A percentile compares a stretch with the other conserved stretches of the same genome.
These are phyloP conservation scores for Ceratoteleas bidentatus DNA, from an alignment of 1,140 invertebrate species.

Conservation along the genomic window DNA sequence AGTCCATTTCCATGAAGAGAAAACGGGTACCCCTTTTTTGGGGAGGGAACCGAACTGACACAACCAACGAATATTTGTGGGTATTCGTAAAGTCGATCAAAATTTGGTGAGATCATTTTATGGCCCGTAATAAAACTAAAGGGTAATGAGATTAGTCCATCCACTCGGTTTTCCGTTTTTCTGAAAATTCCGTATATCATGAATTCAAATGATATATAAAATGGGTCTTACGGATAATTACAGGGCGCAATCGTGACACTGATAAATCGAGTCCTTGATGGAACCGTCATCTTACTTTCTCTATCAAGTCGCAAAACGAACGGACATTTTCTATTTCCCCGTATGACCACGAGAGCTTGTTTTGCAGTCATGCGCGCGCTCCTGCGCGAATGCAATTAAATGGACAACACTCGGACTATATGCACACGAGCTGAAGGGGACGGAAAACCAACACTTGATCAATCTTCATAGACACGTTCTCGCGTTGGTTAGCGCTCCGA, in stretches of 20 bases:
- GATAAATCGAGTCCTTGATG: conserved; percentile 56
- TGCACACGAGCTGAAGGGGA: conserved; percentile 57
- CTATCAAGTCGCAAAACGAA: conserved; percentile 52
- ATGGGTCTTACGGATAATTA: conserved; percentile 37
- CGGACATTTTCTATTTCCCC: conserved; percentile 51
- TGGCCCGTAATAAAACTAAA: no score
- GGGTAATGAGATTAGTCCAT: no score
- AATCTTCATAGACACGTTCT: conserved; percentile 59
- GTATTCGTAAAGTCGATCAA: no score
- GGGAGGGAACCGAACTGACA: no score
- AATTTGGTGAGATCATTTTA: no score
- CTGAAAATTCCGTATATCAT: no score
- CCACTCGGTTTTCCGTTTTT: no score
- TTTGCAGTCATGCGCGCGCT: conserved; percentile 22
- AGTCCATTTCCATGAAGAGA: no score
- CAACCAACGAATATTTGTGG: no score
- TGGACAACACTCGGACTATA: conserved; percentile 35
- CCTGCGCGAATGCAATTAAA: conserved; percentile 55
- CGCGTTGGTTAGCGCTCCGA: conserved; percentile 41
- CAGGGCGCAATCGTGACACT: conserved; percentile 25
- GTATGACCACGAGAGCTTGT: conserved; percentile 24
- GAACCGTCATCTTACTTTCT: conserved; percentile 50
- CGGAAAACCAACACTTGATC: conserved; percentile 60
- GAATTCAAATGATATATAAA: no score
- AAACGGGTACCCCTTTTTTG: no score